Conservation (phyloP, 2,888 invertebrate species). For the Mythimna lalbum region DNA sequence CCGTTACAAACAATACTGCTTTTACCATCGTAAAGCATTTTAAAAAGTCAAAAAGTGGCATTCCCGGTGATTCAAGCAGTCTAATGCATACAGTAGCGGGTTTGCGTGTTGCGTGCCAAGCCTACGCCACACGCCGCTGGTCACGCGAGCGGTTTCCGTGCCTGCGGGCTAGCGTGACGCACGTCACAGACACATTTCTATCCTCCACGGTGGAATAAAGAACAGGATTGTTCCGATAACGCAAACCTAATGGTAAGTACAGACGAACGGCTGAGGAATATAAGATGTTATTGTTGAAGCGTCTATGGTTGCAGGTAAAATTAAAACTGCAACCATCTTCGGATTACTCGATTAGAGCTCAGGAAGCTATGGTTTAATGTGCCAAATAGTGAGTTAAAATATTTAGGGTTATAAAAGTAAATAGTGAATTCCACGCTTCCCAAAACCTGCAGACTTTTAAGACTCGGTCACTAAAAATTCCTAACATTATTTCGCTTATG, state of each 20-base stretch:
- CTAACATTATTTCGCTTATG: not conserved
- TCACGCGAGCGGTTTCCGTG: constrained; percentile 65
- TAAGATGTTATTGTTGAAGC: constrained; percentile 1
- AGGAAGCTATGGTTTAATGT: not conserved
- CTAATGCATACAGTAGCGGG: constrained; percentile 46
- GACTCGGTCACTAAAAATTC: not conserved
- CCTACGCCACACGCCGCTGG: constrained; percentile 57
- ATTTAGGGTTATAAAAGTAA: not conserved
- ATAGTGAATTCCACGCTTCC: not conserved
- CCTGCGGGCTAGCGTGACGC: constrained; percentile 71
- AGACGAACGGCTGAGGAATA: constrained; percentile 26
- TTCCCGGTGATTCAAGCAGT: constrained; percentile 58
- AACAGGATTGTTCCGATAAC: constrained; percentile 64
- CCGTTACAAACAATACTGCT: constrained; percentile 7
- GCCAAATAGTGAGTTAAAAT: not conserved
- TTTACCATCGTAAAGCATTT: not conserved
- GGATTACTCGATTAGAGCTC: no score
- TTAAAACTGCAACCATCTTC: not conserved
- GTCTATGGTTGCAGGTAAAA: not conserved
- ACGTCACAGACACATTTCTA: constrained; percentile 77
- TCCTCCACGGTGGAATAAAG: constrained; percentile 65
- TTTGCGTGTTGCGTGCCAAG: constrained; percentile 61
- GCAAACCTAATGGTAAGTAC: constrained; percentile 51
- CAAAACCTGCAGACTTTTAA: not conserved
- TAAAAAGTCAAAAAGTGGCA: constrained; percentile 43